Evolutionary conservation across 2,888 invertebrate genomes (phyloP), one percentile per base, ranked within the genome.

Genomic region (Exephanes ischioxanthus): DNA sequence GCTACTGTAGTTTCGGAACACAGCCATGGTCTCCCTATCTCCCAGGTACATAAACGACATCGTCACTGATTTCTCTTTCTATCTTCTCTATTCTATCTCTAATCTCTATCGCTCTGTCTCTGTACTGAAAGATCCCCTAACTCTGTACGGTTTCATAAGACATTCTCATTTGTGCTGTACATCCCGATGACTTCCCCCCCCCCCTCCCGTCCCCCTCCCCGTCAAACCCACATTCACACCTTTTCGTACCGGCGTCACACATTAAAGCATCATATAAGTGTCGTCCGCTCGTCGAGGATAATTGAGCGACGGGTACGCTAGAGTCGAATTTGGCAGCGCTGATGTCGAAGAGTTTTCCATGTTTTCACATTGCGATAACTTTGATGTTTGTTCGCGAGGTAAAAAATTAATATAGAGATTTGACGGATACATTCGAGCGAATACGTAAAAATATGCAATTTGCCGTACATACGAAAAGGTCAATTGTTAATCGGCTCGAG

Each of bases 11-110:
- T 95, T 95, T 94, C 94, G 95, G 95, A 95, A 95, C 95, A 95
- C 95, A 95, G 95, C 95, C 95, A 95, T 95, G 95, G 95, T 95
- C 95, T 95, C 95, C 95, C 94, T 95, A 94, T 95, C 95, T 95
- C 95, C 95, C 95, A 95, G 95, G 95, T 95, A 95, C 95, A 94
- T 94, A 91, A 91, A 92, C 93, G 90, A 93, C 92, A 92, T 93
- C 93, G 91, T 93, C 92, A 91, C 90, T 93, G 90, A 91, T 91
- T 89, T 91, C 80, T 89, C 79, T 84, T 66, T 84, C 76, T 84
- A 82, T 85, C 86, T 91, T 86, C 83, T 73, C 58, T 84, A 68
- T 79, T 78, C 80, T 78, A 78, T 81, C 79, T 82, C 67, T 79
- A 86, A 79, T 83, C 75, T 88, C 80, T 90, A 77, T 87, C 48